These are phyloP conservation scores for Aphaenogaster floridana DNA, from an alignment of 1,140 invertebrate genomes.

Conservation along the genomic window DNA sequence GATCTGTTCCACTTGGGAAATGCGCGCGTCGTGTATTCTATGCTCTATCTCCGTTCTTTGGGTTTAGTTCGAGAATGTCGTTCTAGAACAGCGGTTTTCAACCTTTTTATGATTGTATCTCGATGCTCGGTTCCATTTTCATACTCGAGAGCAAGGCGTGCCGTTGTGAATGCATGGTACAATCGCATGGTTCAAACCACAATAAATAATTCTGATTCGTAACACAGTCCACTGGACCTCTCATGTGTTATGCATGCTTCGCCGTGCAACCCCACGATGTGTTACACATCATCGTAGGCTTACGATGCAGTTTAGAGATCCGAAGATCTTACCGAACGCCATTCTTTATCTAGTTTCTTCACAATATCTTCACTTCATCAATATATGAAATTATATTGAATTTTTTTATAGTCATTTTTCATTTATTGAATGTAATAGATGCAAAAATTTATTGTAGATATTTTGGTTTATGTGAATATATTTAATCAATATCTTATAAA, in stretches of 20 bases:
- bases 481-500: neutral
- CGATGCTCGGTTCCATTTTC: slow-evolving; percentile 3
- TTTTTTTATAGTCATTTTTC: neutral
- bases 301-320: slow-evolving; percentile 21
- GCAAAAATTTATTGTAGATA: neutral
- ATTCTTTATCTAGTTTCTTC: neutral
- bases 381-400: neutral
- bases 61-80: slow-evolving; percentile 3
- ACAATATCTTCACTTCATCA: neutral
- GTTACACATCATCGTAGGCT: slow-evolving; percentile 60
- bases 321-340: neutral
- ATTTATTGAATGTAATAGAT: neutral
- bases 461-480: neutral
- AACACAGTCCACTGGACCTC: slow-evolving; percentile 56
- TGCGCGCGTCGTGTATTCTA: neutral
- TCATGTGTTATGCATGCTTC: slow-evolving; percentile 76
- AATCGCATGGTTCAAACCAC: slow-evolving; percentile 70
- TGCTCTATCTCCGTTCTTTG: slow-evolving; percentile 11
- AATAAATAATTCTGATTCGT: slow-evolving; percentile 77
- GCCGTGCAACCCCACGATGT: slow-evolving; percentile 30
- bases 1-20: slow-evolving; percentile 25
- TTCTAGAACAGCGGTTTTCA: slow-evolving; percentile 23
- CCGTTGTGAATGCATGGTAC: slow-evolving; percentile 16
- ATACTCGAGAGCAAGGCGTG: slow-evolving; percentile 9
- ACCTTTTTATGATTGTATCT: slow-evolving; percentile 1